phyloP scores from a whole-genome alignment of 2,797 vertebrate genomes.

The Huso huso region DNA sequence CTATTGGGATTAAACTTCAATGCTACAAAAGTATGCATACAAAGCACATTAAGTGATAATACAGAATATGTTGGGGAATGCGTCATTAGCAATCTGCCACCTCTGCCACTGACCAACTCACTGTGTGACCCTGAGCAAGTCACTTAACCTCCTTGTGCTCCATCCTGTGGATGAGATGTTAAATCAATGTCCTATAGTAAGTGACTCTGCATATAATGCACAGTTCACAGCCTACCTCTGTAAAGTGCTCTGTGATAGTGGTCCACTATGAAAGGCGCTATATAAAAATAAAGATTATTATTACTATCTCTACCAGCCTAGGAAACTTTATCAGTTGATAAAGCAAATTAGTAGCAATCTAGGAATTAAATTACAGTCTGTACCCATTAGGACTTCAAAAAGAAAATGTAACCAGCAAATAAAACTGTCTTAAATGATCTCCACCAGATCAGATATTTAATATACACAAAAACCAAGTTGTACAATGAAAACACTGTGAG shows the following conservation, averaged over 20 bases:
- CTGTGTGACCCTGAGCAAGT: no score
- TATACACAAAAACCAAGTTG: conserved; percentile 31
- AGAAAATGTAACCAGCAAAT: no score
- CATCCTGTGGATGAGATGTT: no score
- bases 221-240: no score
- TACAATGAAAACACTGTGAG: conserved; percentile 49
- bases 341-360: neutral
- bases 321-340: conserved; percentile 17
- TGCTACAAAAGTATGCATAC: neutral
- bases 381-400: no score
- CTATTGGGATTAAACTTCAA: neutral
- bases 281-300: neutral
- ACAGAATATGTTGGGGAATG: neutral
- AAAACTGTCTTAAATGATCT: no score
- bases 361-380: no score
- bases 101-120: neutral
- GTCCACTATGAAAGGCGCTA: neutral
- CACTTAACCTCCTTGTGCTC: no score
- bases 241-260: neutral
- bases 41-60: neutral
- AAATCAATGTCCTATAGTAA: no score
- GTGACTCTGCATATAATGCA: no score
- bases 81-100: neutral
- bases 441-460: conserved; percentile 23
- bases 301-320: conserved; percentile 27